Evolutionary conservation across 1,140 invertebrate species (phyloP).

Genomic region (Sogatella furcifera): DNA sequence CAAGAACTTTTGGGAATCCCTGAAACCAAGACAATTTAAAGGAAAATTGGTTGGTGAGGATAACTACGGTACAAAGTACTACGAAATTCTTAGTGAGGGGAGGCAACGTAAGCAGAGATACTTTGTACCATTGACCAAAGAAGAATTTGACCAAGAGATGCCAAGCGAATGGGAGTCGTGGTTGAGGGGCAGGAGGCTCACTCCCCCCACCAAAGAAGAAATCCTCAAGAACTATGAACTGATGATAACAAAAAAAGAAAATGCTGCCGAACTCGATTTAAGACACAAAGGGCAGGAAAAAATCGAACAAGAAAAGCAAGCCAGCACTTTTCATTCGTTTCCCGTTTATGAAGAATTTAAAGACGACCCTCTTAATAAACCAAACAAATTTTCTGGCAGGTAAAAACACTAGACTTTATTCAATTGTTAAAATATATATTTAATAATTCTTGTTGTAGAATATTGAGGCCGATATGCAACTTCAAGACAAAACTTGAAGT

Average conservation of each 20-base stretch:
- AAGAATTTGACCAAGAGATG: conserved; percentile 44
- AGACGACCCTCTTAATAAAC: background rate
- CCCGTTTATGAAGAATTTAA: background rate
- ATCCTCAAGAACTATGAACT: conserved; percentile 53
- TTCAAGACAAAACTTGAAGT: no score
- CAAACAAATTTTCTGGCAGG: no score
- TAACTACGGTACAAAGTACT: conserved; percentile 69
- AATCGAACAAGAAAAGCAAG: background rate
- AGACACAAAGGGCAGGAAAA: conserved; percentile 4
- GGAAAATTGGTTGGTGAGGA: conserved; percentile 52
- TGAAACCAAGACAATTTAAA: conserved; percentile 16
- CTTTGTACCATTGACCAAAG: conserved; percentile 52
- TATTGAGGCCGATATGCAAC: no score
- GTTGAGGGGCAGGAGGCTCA: conserved; percentile 53
- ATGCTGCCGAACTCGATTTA: conserved; percentile 54
- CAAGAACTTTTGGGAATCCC: conserved; percentile 20
- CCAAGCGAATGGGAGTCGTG: conserved; percentile 78
- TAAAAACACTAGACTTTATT: no score
- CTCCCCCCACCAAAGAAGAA: conserved; percentile 62
- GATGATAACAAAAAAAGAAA: conserved; percentile 56
- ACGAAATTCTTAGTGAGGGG: conserved; percentile 50
- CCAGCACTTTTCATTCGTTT: background rate
- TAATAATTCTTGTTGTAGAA: no score
- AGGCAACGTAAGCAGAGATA: conserved; percentile 45
- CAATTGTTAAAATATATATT: no score